Percentiles rank a stretch among this genome's conserved stretches.
These are phyloP conservation scores for Coryphaenoides rupestris DNA, from an alignment of 2,113 vertebrate genomes.

Conservation along the genomic window DNA sequence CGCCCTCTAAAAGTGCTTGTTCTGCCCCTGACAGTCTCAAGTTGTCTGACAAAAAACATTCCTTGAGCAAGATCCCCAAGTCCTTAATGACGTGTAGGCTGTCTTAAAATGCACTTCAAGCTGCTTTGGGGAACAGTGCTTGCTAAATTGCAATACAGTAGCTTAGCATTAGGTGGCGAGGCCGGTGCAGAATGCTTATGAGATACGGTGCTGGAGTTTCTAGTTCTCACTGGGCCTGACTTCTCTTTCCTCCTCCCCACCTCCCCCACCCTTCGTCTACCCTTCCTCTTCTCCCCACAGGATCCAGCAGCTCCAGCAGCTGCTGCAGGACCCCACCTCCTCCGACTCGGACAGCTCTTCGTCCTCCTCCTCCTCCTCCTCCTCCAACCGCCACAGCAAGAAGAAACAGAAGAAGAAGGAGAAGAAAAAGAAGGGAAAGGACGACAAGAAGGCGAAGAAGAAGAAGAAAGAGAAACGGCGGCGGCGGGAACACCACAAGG, in stretches of 20 bases:
- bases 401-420: slow-evolving; percentile 68
- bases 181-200: no score
- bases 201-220: no score
- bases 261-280: not conserved
- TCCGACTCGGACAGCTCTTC: slow-evolving; percentile 70
- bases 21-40: no score
- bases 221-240: slow-evolving; percentile 11
- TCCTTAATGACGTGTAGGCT: no score
- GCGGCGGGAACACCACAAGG: slow-evolving; percentile 69
- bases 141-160: no score
- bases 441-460: slow-evolving; percentile 79
- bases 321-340: slow-evolving; percentile 87
- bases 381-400: slow-evolving; percentile 53
- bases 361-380: slow-evolving; percentile 71
- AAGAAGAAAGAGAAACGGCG: slow-evolving; percentile 68
- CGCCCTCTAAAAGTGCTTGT: no score
- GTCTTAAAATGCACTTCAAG: no score
- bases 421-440: slow-evolving; percentile 62
- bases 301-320: slow-evolving; percentile 89
- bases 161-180: no score
- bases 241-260: slow-evolving; percentile 5
- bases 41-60: no score
- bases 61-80: no score
- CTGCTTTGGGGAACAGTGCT: no score
- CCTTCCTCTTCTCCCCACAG: slow-evolving; percentile 59